Conservation (phyloP, 2,888 invertebrate species). For the Caenorhabditis sp. region DNA sequence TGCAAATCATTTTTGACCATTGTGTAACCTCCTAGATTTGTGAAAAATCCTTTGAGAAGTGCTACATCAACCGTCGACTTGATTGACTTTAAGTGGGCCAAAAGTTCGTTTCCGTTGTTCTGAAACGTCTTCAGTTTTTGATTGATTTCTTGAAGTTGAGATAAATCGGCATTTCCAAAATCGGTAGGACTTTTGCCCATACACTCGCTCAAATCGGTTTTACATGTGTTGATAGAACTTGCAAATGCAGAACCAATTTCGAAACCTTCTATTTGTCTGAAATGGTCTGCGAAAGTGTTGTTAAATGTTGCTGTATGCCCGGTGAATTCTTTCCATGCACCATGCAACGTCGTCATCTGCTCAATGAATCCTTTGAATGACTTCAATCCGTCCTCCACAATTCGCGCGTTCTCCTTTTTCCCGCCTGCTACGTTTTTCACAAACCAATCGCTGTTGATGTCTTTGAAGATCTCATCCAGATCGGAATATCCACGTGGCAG, state of each 20-base stretch:
- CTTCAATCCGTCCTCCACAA: neutral
- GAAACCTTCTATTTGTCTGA: neutral
- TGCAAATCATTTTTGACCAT: neutral
- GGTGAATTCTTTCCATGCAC: neutral
- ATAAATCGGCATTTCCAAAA: neutral
- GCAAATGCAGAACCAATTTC: neutral
- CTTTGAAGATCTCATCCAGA: neutral
- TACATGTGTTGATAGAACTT: neutral
- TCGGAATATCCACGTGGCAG: neutral
- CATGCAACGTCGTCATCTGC: neutral
- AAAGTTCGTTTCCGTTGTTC: neutral
- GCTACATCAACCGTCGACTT: neutral
- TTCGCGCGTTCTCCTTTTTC: neutral
- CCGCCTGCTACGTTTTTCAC: constrained; percentile 6
- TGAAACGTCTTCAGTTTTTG: neutral
- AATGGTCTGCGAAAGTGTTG: neutral
- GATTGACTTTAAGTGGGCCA: neutral
- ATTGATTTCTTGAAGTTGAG: neutral
- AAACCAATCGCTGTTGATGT: constrained; percentile 22
- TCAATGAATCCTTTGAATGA: neutral
- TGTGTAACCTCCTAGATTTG: neutral
- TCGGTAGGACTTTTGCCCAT: neutral
- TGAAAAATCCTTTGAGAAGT: neutral
- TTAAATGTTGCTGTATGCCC: neutral
- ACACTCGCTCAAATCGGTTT: neutral